Evolutionary conservation across 2,113 vertebrate genomes (phyloP).

Genomic region (Felis catus): DNA sequence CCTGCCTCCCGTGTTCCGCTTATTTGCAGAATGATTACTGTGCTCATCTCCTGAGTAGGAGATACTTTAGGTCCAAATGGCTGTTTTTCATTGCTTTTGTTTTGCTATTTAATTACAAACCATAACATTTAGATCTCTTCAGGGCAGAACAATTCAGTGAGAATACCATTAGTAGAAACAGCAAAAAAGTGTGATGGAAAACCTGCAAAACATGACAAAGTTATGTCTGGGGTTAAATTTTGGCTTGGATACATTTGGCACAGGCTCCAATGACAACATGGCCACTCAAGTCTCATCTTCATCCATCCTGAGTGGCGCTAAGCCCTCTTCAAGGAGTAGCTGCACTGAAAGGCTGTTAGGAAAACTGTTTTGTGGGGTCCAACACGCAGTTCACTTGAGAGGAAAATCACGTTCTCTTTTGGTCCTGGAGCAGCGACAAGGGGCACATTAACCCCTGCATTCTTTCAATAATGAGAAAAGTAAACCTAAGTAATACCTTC

Average conservation of each 20-base stretch:
- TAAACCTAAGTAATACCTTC: not conserved
- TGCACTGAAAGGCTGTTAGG: not conserved
- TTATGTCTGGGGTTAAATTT: not conserved
- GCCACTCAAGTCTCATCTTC: not conserved
- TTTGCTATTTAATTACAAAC: not conserved
- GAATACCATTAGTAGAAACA: not conserved
- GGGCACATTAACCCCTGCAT: not conserved
- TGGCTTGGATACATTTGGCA: not conserved
- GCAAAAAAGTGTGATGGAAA: not conserved
- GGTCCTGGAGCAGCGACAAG: slow-evolving; percentile 2
- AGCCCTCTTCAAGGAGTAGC: not conserved
- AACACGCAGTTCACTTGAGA: not conserved
- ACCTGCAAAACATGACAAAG: not conserved
- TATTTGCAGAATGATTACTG: not conserved
- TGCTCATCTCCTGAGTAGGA: not conserved
- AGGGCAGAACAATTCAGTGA: not conserved
- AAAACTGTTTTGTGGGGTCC: not conserved
- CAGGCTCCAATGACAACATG: not conserved
- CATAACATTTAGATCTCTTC: not conserved
- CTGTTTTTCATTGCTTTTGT: not conserved
- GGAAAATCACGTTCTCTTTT: slow-evolving; percentile 59
- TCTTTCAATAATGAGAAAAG: slow-evolving; percentile 21
- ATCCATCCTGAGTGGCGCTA: not conserved
- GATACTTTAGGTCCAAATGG: not conserved
- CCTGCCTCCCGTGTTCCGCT: not conserved